phyloP scores from a whole-genome alignment of 2,888 invertebrate species.

The Dastarcus helophoroides region DNA sequence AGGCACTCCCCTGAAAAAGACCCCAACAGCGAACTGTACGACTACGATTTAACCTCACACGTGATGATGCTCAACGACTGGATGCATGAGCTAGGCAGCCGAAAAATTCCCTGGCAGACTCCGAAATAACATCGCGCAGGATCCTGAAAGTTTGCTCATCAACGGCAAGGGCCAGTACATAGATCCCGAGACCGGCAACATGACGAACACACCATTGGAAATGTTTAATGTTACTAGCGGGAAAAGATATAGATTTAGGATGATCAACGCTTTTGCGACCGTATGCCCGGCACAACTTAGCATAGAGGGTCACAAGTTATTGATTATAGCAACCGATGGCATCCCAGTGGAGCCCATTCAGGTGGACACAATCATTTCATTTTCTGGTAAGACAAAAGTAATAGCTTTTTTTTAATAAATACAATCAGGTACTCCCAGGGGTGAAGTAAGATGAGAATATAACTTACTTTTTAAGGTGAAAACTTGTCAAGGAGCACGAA shows the following conservation, averaged over 20 bases:
- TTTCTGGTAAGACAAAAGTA: constrained; percentile 44
- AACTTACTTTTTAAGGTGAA: too few relatives aligned
- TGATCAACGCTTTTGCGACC: constrained; percentile 73
- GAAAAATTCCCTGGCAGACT: constrained; percentile 1
- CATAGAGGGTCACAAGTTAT: constrained; percentile 66
- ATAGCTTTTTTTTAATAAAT: too few relatives aligned
- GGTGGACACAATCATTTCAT: constrained; percentile 71
- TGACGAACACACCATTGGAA: constrained; percentile 72
- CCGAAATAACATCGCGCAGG: not conserved
- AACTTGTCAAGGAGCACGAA: too few relatives aligned
- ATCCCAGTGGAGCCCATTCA: constrained; percentile 68
- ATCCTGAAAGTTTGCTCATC: not conserved
- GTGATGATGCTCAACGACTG: constrained; percentile 70
- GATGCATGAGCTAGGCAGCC: constrained; percentile 62
- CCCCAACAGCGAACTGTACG: constrained; percentile 67
- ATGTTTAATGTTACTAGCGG: constrained; percentile 72
- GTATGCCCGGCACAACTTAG: constrained; percentile 79
- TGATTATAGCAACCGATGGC: constrained; percentile 70
- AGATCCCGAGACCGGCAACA: constrained; percentile 73
- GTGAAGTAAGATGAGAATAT: too few relatives aligned
- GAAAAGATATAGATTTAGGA: constrained; percentile 67
- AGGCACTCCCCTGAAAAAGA: constrained; percentile 67
- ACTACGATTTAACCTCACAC: constrained; percentile 73
- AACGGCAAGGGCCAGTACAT: constrained; percentile 54
- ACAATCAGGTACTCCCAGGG: too few relatives aligned